Evolutionary conservation across 2,888 invertebrate genomes (phyloP).

Genomic region (Eristalis arbustorum): DNA sequence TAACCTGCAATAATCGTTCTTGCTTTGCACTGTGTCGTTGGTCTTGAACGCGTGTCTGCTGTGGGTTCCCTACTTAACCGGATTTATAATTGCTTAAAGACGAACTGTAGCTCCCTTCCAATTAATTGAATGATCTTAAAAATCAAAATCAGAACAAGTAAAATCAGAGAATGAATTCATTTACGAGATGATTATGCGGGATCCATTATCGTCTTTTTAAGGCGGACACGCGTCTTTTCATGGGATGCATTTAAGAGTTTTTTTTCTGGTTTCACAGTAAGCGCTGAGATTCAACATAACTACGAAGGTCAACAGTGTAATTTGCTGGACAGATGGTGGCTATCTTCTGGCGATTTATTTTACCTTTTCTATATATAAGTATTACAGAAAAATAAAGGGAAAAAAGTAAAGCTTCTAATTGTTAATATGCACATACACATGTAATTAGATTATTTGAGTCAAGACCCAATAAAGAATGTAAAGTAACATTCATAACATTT

Average conservation of each 20-base stretch:
- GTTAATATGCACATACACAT: neutral
- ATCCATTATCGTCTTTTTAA: conserved; percentile 65
- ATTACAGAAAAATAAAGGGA: neutral
- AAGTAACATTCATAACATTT: neutral
- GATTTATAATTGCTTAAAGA: conserved; percentile 10
- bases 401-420: neutral
- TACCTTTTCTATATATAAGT: neutral
- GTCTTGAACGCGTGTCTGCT: conserved; percentile 46
- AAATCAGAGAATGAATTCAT: conserved; percentile 66
- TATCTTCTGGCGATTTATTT: conserved; percentile 30
- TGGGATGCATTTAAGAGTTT: conserved; percentile 45
- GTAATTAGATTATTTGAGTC: no score
- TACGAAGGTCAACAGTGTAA: conserved; percentile 54
- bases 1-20: conserved; percentile 34
- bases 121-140: conserved; percentile 70
- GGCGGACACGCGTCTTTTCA: conserved; percentile 59
- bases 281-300: conserved; percentile 52
- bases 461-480: neutral
- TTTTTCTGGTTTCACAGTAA: conserved; percentile 36
- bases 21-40: conserved; percentile 11
- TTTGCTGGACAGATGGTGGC: conserved; percentile 55
- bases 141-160: conserved; percentile 59
- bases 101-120: conserved; percentile 30
- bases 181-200: conserved; percentile 63
- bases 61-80: conserved; percentile 16